Base-by-base conservation (phyloP, 2,888 invertebrate species). In the Drosophila mulleri region DNA sequence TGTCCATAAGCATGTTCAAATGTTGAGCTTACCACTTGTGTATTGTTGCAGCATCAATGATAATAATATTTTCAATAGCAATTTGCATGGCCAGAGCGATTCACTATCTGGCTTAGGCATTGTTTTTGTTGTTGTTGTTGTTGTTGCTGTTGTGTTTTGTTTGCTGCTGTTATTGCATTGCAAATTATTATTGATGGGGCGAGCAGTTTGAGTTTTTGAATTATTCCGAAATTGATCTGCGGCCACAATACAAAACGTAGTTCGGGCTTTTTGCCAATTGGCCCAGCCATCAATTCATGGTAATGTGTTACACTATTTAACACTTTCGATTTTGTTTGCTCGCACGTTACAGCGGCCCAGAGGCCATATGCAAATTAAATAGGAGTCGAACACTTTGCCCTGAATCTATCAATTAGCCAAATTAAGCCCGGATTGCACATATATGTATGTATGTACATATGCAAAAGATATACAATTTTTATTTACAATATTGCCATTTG, bases 11-110 rank as follows among this genome's bases (percentile, higher is more conserved):
- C 37, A 16, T 16, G 37, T 16, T 16, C 37, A 39, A 7, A 39
- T 16, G 26, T 41, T 42, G 12, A 29, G 77, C 86, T 88, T 72
- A 88, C 86, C 88, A 57, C 66, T 73, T 23, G 72, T 44, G 66
- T 60, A 70, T 66, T 66, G 82, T 56, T 73, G 85, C 50, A 79
- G 59, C 73, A 79, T 74, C 72, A 86, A 61, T 67, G 29, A 9
- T 12, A 80, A 67, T 54, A 86, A 71, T 72, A 67, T 70, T 72
- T 72, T 59, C 58, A 68, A 67, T 74, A 68, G 70, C 74, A 86
- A 86, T 79, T 86, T 82, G 72, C 70, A 72, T 53, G 63, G 68
- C 72, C 66, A 71, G 26, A 68, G 54, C 32, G 52, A 58, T 65
- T 65, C 73, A 47, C 56, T 54, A 52, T 64, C 23, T 69, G 69